Evolutionary conservation across 2,888 invertebrate genomes (phyloP), one percentile per base, ranked within the genome.

Genomic region (Chouioia cunea): DNA sequence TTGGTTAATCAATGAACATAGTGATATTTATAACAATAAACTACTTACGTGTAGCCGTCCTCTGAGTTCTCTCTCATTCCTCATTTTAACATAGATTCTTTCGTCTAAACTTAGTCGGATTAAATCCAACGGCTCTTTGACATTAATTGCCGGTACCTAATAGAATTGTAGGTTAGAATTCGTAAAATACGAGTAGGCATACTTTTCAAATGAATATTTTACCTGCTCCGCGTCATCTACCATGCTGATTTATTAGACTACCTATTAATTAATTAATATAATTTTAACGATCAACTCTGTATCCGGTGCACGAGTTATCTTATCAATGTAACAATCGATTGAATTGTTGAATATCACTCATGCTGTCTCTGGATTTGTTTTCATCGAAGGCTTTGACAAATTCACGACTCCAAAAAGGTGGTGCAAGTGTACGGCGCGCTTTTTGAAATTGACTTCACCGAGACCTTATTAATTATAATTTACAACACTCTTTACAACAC

Each of bases 61-160:
- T 71, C 95, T 88, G n/a, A 99, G 88, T 88, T 99, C 99, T 69
- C 99, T 89, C 83, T 99, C 99, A 85, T 97, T 98, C 65, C 99
- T 91, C 98, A 99, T 98, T 89, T 99, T 99, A 0, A 99, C 98
- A 81, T 97, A 98, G 82, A 99, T 98, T 80, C 96, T 91, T 86
- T 99, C 99, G 87, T 99, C 99, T 77, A 99, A 90, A 88, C 98
- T 98, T 14, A 99, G 89, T 73, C 98, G 91, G 75, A 99, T 96
- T 62, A 99, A 89, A 88, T 99, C 99, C 56, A 99, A 87, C 0
- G 99, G 99, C 85, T 99, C 99, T 86, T 99, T 99, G 0, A 99
- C 96, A 64, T 95, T 94, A 85, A 95, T 93, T 43, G 93, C 93
- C 75, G 96, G 93, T 58, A 93, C 90, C 94, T 94, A 81, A 2